Percentiles rank a stretch among this genome's conserved stretches.
phyloP scores from a whole-genome alignment of 2,113 vertebrate genomes.

The Coryphaenoides rupestris region DNA sequence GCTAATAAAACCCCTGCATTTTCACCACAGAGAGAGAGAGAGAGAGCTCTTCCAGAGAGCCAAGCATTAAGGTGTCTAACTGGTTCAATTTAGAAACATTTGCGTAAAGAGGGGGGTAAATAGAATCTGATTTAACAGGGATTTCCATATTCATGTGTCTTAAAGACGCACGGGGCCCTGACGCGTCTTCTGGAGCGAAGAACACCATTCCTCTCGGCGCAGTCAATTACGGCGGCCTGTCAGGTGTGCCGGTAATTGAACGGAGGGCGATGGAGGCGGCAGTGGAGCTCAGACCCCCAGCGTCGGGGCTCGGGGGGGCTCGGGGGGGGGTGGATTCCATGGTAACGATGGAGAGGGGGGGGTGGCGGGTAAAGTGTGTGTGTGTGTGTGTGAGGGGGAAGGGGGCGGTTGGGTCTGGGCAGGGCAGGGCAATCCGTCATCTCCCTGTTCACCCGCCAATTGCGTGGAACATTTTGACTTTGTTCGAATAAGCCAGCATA shows the following conservation, averaged over 20 bases:
- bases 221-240: conserved; percentile 54
- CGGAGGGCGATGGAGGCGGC: conserved; percentile 20
- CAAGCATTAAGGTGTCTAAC: conserved; percentile 46
- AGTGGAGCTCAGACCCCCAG: background rate
- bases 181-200: conserved; percentile 35
- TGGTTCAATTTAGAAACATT: conserved; percentile 26
- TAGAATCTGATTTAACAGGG: conserved; percentile 52
- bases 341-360: background rate
- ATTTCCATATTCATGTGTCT: conserved; percentile 59
- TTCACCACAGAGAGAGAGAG: too few relatives aligned
- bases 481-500: too few relatives aligned
- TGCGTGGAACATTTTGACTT: too few relatives aligned
- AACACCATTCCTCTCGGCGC: conserved; percentile 42
- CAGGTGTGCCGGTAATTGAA: conserved; percentile 53
- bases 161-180: conserved; percentile 43
- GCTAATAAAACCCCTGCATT: conserved; percentile 5
- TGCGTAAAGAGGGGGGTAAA: conserved; percentile 48
- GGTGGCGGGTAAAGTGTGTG: too few relatives aligned
- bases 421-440: too few relatives aligned
- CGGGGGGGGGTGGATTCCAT: conserved; percentile 1
- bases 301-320: conserved; percentile 11
- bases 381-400: too few relatives aligned
- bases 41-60: conserved; percentile 34
- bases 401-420: too few relatives aligned
- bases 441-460: too few relatives aligned